These are phyloP conservation scores for Pagrus major DNA, from an alignment of 2,113 vertebrate genomes.

Conservation along the genomic window DNA sequence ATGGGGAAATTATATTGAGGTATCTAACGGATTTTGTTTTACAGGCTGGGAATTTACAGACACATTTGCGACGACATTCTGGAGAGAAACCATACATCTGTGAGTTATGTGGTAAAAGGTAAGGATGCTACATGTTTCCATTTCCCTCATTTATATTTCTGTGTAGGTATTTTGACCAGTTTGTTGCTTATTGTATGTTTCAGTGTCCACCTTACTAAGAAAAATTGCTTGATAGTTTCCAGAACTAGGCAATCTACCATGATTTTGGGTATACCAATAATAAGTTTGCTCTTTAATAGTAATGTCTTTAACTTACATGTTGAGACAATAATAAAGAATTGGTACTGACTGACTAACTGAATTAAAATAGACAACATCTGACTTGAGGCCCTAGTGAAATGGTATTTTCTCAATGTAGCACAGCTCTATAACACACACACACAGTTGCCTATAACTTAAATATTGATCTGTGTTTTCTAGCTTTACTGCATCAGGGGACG, in stretches of 20 bases:
- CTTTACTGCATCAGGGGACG: constrained; percentile 96
- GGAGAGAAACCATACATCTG: constrained; percentile 99
- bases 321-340: not conserved
- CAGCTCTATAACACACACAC: not conserved
- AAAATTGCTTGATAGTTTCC: not conserved
- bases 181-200: not conserved
- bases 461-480: constrained; percentile 76
- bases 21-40: constrained; percentile 33
- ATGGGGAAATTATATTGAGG: not conserved
- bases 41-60: constrained; percentile 97
- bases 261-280: not conserved
- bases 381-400: not conserved
- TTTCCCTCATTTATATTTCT: not conserved
- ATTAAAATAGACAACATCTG: not conserved
- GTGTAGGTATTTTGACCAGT: not conserved
- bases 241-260: not conserved
- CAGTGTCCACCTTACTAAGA: not conserved
- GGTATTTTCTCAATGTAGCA: not conserved
- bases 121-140: not conserved
- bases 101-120: constrained; percentile 98
- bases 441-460: not conserved
- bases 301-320: not conserved
- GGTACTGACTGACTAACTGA: not conserved
- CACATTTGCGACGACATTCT: constrained; percentile 95
- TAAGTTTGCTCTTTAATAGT: not conserved